Evolutionary conservation across 1,140 invertebrate genomes (phyloP).

Genomic region (Atta texana): DNA sequence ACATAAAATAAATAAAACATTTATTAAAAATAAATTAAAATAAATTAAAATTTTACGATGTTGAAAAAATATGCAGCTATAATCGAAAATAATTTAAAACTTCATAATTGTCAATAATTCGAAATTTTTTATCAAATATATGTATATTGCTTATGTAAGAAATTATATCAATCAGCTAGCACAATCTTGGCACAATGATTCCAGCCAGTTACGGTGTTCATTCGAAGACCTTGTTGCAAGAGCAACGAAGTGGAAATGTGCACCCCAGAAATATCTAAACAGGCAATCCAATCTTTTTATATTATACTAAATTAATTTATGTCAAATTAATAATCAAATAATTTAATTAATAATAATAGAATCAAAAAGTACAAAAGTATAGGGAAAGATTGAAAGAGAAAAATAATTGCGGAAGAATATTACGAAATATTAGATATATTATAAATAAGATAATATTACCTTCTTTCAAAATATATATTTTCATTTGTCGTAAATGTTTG

Average conservation of each 20-base stretch:
- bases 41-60: constrained; percentile 11
- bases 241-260: constrained; percentile 71
- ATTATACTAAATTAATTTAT: neutral
- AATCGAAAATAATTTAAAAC: neutral
- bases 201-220: constrained; percentile 72
- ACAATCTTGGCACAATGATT: constrained; percentile 54
- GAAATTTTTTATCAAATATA: constrained; percentile 26
- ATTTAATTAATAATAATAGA: neutral
- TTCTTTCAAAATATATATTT: neutral
- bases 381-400: neutral
- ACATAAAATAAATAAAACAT: neutral
- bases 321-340: neutral
- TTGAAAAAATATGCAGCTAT: neutral
- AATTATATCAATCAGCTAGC: constrained; percentile 15
- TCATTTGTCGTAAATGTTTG: neutral
- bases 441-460: neutral
- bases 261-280: constrained; percentile 68
- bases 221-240: constrained; percentile 75
- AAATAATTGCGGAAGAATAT: neutral
- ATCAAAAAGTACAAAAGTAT: neutral
- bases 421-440: neutral
- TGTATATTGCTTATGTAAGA: constrained; percentile 17
- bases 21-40: neutral
- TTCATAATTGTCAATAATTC: neutral
- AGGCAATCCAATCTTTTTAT: constrained; percentile 71